Evolutionary conservation across 2,797 vertebrate species (phyloP).

Genomic region (Epinephelus coioides): DNA sequence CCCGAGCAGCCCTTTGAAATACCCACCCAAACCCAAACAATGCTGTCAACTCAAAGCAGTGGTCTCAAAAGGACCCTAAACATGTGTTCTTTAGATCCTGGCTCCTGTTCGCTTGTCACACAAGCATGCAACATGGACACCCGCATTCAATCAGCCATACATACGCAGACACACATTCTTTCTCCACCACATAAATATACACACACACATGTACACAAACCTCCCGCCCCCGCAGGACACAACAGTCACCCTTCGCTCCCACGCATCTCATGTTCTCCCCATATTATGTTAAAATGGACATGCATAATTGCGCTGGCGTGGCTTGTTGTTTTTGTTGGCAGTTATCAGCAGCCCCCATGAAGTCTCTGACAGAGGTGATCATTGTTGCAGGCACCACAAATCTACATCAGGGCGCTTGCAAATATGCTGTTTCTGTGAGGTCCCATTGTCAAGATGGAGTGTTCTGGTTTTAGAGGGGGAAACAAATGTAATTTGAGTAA

Average conservation of each 20-base stretch:
- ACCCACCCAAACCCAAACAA: constrained; percentile 78
- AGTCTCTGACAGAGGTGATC: constrained; percentile 67
- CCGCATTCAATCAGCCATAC: constrained; percentile 45
- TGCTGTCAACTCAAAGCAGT: constrained; percentile 66
- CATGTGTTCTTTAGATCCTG: constrained; percentile 80
- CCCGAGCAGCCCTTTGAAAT: constrained; percentile 75
- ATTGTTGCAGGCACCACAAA: constrained; percentile 65
- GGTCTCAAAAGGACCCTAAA: constrained; percentile 73
- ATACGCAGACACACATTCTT: constrained; percentile 12
- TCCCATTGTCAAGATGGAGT: constrained; percentile 43
- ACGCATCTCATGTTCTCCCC: constrained; percentile 81
- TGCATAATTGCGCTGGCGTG: constrained; percentile 72
- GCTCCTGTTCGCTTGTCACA: constrained; percentile 75
- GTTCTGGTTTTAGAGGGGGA: constrained; percentile 13
- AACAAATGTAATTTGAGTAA: constrained; percentile 32
- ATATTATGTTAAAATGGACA: constrained; percentile 75
- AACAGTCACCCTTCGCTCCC: constrained; percentile 73
- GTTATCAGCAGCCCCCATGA: constrained; percentile 58
- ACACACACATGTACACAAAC: constrained; percentile 21
- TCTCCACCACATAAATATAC: constrained; percentile 10
- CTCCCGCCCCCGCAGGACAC: constrained; percentile 63
- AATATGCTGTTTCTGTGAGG: constrained; percentile 58
- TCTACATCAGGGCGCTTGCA: constrained; percentile 55
- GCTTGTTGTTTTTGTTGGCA: constrained; percentile 80
- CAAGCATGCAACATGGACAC: constrained; percentile 63